Evolutionary conservation across 2,113 vertebrate species (phyloP).

Genomic region (Pelecanoides urinatrix): DNA sequence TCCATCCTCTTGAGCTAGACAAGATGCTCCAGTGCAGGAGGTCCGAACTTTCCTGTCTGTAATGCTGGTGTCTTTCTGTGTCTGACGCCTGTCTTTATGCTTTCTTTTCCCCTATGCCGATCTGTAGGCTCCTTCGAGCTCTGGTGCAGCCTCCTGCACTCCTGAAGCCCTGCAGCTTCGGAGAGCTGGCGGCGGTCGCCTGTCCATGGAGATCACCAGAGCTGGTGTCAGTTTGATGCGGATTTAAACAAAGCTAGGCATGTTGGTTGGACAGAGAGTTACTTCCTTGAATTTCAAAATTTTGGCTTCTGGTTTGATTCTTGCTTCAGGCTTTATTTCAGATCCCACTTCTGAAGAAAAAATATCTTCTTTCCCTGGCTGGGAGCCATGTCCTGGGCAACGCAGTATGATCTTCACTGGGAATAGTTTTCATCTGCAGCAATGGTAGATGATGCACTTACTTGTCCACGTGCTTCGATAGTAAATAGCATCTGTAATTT

Average conservation of each 20-base stretch:
- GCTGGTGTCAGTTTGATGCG: neutral
- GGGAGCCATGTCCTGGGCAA: neutral
- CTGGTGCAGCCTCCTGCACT: neutral
- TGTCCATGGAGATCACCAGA: neutral
- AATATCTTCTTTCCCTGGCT: neutral
- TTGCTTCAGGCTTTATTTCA: slow-evolving; percentile 9
- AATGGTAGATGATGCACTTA: neutral
- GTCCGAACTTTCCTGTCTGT: neutral
- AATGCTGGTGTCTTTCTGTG: neutral
- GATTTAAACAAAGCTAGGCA: neutral
- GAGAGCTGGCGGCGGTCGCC: accelerated
- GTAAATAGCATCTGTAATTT: neutral
- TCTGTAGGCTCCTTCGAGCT: neutral
- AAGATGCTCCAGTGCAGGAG: neutral
- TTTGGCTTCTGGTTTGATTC: slow-evolving; percentile 14
- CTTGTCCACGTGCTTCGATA: neutral
- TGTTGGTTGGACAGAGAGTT: neutral
- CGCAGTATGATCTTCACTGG: neutral
- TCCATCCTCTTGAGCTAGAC: neutral
- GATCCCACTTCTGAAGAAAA: neutral
- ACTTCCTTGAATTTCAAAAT: slow-evolving; percentile 13
- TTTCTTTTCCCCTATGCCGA: neutral
- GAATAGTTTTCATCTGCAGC: neutral
- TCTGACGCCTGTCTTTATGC: neutral
- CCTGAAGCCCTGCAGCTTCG: neutral